Percentiles rank a stretch among this genome's conserved stretches.
These are phyloP conservation scores for Diadema setosum DNA, from an alignment of 35 echinoderm and acorn worm genomes.

Conservation along the genomic window DNA sequence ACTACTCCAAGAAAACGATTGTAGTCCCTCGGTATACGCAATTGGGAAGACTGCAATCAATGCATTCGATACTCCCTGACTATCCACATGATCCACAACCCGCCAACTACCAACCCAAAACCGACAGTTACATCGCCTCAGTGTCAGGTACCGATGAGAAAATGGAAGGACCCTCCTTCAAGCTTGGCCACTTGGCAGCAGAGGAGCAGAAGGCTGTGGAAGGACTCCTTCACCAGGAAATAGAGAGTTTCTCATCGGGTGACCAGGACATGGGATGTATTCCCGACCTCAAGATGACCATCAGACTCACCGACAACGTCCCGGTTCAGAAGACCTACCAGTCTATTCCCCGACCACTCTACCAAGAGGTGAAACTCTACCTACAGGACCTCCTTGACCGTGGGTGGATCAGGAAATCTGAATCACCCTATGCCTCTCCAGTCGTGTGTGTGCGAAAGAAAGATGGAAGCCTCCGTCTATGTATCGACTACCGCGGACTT, in stretches of 20 bases:
- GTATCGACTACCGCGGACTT: constrained; percentile 39
- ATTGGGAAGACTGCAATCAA: too few relatives aligned
- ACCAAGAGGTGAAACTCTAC: constrained; percentile 25
- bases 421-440: constrained; percentile 22
- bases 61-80: too few relatives aligned
- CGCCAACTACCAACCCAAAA: too few relatives aligned
- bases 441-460: constrained; percentile 40
- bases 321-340: constrained; percentile 41
- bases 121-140: too few relatives aligned
- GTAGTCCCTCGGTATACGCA: too few relatives aligned
- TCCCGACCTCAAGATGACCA: background rate
- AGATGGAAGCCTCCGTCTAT: constrained; percentile 21
- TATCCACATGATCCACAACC: too few relatives aligned
- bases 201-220: too few relatives aligned
- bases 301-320: constrained; percentile 1
- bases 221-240: constrained; percentile 52
- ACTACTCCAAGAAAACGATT: too few relatives aligned
- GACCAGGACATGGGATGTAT: constrained; percentile 46
- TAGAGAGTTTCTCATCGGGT: constrained; percentile 34
- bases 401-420: constrained; percentile 43
- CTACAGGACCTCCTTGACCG: constrained; percentile 15
- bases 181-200: too few relatives aligned
- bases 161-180: too few relatives aligned
- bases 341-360: constrained; percentile 44
- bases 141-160: too few relatives aligned